Evolutionary conservation across 2,797 vertebrate species (phyloP), one percentile per base, ranked within the genome.

Genomic region (Takifugu rubripes): DNA sequence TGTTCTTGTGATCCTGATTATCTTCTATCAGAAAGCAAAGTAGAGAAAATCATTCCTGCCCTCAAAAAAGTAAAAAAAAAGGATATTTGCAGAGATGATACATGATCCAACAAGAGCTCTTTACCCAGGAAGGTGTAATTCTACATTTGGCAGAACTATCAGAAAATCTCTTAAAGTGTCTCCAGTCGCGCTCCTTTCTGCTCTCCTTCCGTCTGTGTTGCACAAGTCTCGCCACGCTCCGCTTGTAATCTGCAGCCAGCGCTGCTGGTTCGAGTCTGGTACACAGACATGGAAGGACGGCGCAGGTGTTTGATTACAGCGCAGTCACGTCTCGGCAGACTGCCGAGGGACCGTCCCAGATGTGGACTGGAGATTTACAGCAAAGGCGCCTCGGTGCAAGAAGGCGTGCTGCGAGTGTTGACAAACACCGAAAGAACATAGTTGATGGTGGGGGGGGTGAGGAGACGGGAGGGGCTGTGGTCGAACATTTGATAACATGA

Each of bases 221-320:
- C 76, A 69, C 78, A 81, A 81, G 81, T 78, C 74, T 64, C 25
- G 1, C 81, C 80, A 77, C 14, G 78, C 74, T 71, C 52, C 1
- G 50, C 52, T 47, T 52, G 60, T 69, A 66, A 77, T 82, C 79
- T 62, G 62, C 68, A 9, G 36, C 33, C 53, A 3, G 43, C 17
- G 63, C 61, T 1, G 55, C 24, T 7, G 48, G 7, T 66, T 74
- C 46, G 52, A 6, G 68, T 12, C 50, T 25, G 70, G 74, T 78
- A 81, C 50, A 63, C 21, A 70, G 70, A 82, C 72, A 70, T 45
- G 73, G 63, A 51, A 48, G 54, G 54, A 55, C 68, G 57, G 54
- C 48, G 12, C 11, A 51, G 60, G 79, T 71, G 68, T 84, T 53
- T 2, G 64, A 64, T 87, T 82, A 71, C 81, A 59, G 59, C 53